Evolutionary conservation across 2,888 invertebrate genomes (phyloP).

Genomic region (Malthinus seriepunctatus): DNA sequence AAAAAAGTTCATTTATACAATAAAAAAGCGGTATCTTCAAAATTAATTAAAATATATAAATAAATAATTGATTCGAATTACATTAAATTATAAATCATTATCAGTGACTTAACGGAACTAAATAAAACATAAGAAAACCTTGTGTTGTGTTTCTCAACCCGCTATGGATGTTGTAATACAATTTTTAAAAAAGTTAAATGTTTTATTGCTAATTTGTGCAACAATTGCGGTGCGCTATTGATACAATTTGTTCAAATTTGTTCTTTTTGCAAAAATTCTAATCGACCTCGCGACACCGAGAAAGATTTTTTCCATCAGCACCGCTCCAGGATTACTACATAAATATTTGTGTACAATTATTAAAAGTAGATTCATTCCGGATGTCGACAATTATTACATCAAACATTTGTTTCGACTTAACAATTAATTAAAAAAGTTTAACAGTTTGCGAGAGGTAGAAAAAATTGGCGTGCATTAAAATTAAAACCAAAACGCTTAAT

Average conservation of each 20-base stretch:
- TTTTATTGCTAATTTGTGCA: too few species aligned
- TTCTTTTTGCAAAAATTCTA: too few species aligned
- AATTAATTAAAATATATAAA: too few species aligned
- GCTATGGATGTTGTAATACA: not conserved
- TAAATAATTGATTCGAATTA: not conserved
- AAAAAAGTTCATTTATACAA: too few species aligned
- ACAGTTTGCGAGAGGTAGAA: not conserved
- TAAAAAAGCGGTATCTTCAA: too few species aligned
- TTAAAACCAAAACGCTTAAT: not conserved
- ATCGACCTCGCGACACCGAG: too few species aligned
- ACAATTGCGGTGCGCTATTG: too few species aligned
- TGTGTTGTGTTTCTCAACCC: not conserved
- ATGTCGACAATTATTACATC: too few species aligned
- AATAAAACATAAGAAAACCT: conserved; percentile 13
- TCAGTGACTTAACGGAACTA: conserved; percentile 14
- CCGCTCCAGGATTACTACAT: conserved; percentile 13
- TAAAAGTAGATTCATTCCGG: too few species aligned
- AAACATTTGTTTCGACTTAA: not conserved
- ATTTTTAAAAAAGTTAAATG: not conserved
- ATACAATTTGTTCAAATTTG: too few species aligned
- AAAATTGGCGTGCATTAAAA: not conserved
- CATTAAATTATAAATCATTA: conserved; percentile 4
- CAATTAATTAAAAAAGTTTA: too few species aligned
- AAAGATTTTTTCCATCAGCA: not conserved
- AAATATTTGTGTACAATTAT: too few species aligned